Evolutionary conservation across 2,113 vertebrate species (phyloP), one percentile per base, ranked within the genome.

Genomic region (Semicossyphus pulcher): DNA sequence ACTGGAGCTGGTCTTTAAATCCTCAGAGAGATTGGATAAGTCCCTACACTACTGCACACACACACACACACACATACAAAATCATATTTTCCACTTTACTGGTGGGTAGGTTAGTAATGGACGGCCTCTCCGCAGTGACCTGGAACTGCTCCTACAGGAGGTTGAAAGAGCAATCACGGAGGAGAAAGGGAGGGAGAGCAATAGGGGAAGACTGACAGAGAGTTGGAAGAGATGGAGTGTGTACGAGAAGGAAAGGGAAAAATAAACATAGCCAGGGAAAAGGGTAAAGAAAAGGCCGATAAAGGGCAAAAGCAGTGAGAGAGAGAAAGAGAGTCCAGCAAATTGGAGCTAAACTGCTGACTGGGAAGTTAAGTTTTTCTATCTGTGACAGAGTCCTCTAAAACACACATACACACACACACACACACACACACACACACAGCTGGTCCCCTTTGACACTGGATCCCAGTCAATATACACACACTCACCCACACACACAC

Each of bases 31-130:
- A 23, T 42, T 51, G 47, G 73, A 80, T 7, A 32, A 70, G 64
- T 72, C 71, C 29, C 58, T 45, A 7, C 25, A 14, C 72, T 39
- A 41, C n/a, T n/a, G n/a, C n/a, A 12, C 52, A 9, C 20, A 34
- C 76, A 62, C 54, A 47, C 20, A 71, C 34, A 71, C 44, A 81
- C 36, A 72, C 58, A 60, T 4, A 23, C 31, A 51, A 62, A 84
- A 81, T 75, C 76, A 81, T 69, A 71, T 86, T 88, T 90, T 89
- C 80, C 83, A 78, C 72, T 86, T 85, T 76, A 51, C 72, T 73
- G 65, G 74, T 76, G 80, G 85, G 78, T 65, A 74, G 71, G 78
- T 80, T 76, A 20, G 83, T 82, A 85, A 87, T 79, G 63, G 89
- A 84, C 81, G 83, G 78, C 59, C 51, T 71, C 65, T 80, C 83